A percentile compares a stretch with the other conserved stretches of the same genome.
These are phyloP conservation scores for Ailurus styani DNA, from an alignment of 2,113 vertebrate species.

Conservation along the genomic window DNA sequence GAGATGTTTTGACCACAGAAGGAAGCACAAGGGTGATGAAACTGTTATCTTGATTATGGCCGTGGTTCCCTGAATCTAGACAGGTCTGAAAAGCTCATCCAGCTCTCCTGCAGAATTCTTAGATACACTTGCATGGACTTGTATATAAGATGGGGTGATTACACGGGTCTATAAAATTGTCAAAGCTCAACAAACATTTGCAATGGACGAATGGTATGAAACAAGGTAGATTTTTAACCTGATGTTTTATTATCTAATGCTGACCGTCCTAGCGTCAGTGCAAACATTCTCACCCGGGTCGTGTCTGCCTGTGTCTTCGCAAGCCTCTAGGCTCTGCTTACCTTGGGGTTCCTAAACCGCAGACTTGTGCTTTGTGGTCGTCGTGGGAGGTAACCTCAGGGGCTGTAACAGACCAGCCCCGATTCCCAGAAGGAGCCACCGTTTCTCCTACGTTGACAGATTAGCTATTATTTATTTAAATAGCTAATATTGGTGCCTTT, in stretches of 20 bases:
- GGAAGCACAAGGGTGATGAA: background rate
- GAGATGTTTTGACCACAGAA: background rate
- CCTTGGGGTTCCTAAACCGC: background rate
- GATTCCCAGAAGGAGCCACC: background rate
- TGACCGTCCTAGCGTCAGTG: background rate
- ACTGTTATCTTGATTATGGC: background rate
- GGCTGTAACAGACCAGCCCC: background rate
- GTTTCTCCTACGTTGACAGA: background rate
- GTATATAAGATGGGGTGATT: background rate
- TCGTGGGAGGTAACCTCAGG: too few relatives aligned
- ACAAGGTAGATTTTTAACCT: background rate
- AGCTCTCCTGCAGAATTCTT: background rate
- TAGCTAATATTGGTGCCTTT: accelerated
- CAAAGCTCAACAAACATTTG: background rate
- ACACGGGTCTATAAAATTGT: background rate
- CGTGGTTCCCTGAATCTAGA: background rate
- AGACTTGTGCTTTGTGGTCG: too few relatives aligned
- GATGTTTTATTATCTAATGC: background rate
- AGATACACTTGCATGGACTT: accelerated
- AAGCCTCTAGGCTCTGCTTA: background rate
- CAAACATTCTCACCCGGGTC: background rate
- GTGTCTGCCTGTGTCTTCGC: background rate
- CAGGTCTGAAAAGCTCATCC: background rate
- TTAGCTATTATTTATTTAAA: background rate
- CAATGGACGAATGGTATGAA: background rate